Evolutionary conservation across 2,888 invertebrate species (phyloP).

Genomic region (Proisotoma minuta): DNA sequence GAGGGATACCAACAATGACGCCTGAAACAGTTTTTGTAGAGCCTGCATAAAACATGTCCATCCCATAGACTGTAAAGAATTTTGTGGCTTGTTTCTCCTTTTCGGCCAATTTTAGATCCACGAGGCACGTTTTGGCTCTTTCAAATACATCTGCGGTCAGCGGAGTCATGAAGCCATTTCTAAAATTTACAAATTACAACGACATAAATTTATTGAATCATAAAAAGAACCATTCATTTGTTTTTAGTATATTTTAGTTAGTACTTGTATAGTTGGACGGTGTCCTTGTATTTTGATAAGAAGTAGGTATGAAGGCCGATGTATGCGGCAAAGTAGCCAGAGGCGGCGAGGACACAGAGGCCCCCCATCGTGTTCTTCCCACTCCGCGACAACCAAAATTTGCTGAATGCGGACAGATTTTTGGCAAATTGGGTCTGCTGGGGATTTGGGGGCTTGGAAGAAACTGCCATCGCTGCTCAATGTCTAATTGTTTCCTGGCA

Average conservation of each 20-base stretch:
- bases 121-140: slow-evolving; percentile 58
- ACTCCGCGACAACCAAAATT: slow-evolving; percentile 15
- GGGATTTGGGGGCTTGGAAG: neutral
- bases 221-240: slow-evolving; percentile 19
- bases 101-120: slow-evolving; percentile 58
- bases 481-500: no score
- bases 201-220: neutral
- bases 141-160: slow-evolving; percentile 55
- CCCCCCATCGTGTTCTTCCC: slow-evolving; percentile 14
- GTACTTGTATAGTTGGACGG: slow-evolving; percentile 64
- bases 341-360: neutral
- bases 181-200: slow-evolving; percentile 5
- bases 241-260: slow-evolving; percentile 44
- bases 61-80: slow-evolving; percentile 69
- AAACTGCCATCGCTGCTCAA: no score
- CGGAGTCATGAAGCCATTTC: slow-evolving; percentile 58
- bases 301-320: slow-evolving; percentile 62
- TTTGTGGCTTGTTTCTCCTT: slow-evolving; percentile 56
- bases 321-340: slow-evolving; percentile 50
- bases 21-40: slow-evolving; percentile 57
- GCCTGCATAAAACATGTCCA: slow-evolving; percentile 69
- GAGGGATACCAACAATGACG: slow-evolving; percentile 67
- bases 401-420: slow-evolving; percentile 7
- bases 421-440: neutral
- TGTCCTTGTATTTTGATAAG: slow-evolving; percentile 59